These are phyloP conservation scores for Morinoia aosen DNA, from an alignment of 2,888 invertebrate species.

Conservation along the genomic window DNA sequence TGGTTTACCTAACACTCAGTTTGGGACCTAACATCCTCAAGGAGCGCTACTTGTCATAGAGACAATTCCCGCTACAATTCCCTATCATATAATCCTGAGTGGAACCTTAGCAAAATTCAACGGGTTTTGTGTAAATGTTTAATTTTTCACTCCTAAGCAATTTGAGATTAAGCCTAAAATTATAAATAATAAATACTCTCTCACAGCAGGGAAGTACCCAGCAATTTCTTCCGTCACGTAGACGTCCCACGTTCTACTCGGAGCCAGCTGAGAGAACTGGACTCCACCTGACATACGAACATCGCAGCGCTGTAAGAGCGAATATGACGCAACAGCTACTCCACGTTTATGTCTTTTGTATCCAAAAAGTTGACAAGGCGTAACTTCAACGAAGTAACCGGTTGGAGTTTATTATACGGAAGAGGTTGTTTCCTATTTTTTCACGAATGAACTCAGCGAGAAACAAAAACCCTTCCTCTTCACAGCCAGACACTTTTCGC, in stretches of 20 bases:
- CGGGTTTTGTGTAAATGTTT: too few relatives aligned
- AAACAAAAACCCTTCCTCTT: not conserved
- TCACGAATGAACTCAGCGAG: not conserved
- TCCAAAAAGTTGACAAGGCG: not conserved
- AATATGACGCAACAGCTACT: not conserved
- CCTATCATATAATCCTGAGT: too few relatives aligned
- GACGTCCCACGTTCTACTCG: not conserved
- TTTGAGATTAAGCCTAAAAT: too few relatives aligned
- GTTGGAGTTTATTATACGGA: not conserved
- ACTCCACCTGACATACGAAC: not conserved
- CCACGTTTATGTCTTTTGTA: not conserved
- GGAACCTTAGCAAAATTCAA: too few relatives aligned
- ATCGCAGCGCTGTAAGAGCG: not conserved
- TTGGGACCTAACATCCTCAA: too few relatives aligned
- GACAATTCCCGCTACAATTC: too few relatives aligned
- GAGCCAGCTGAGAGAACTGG: not conserved
- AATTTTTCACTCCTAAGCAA: too few relatives aligned
- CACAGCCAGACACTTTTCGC: constrained; percentile 11
- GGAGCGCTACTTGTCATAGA: too few relatives aligned
- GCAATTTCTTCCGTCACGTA: not conserved
- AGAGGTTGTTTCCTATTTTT: not conserved
- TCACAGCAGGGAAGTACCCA: not conserved
- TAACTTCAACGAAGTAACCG: not conserved
- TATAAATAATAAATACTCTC: too few relatives aligned
- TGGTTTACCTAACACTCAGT: too few relatives aligned